phyloP scores from a whole-genome alignment of 2,113 vertebrate genomes.

The Anas platyrhynchos region DNA sequence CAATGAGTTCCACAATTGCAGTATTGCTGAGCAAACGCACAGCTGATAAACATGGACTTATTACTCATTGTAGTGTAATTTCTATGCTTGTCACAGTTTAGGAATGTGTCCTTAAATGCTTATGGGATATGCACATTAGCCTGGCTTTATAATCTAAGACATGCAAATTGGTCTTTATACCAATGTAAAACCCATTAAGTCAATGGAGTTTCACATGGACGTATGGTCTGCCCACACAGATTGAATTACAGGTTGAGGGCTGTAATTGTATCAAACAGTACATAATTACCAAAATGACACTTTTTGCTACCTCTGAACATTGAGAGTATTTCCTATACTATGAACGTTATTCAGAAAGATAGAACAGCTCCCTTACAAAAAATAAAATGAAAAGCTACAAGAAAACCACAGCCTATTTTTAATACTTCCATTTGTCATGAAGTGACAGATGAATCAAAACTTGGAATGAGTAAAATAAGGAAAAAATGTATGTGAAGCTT shows the following conservation, averaged over 20 bases:
- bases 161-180: conserved; percentile 10
- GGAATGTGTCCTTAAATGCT: conserved; percentile 15
- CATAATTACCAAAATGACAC: conserved; percentile 5
- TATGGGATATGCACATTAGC: background rate
- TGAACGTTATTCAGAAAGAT: conserved; percentile 35
- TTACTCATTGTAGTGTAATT: background rate
- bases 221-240: conserved; percentile 8
- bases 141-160: conserved; percentile 35
- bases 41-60: background rate
- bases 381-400: conserved; percentile 4
- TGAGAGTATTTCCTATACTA: background rate
- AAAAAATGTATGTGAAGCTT: conserved; percentile 53
- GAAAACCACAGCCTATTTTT: conserved; percentile 38
- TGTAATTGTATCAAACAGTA: conserved; percentile 39
- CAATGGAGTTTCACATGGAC: conserved; percentile 25
- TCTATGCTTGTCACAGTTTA: background rate
- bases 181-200: conserved; percentile 29
- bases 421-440: conserved; percentile 44
- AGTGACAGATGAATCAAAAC: conserved; percentile 56
- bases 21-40: background rate
- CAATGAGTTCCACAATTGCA: background rate
- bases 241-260: conserved; percentile 29
- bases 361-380: background rate
- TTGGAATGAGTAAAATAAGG: conserved; percentile 55
- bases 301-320: conserved; percentile 31